A percentile compares a stretch with the other conserved stretches of the same genome.
Conservation (phyloP, 1,140 invertebrate genomes). For the Bemisia tabaci region DNA sequence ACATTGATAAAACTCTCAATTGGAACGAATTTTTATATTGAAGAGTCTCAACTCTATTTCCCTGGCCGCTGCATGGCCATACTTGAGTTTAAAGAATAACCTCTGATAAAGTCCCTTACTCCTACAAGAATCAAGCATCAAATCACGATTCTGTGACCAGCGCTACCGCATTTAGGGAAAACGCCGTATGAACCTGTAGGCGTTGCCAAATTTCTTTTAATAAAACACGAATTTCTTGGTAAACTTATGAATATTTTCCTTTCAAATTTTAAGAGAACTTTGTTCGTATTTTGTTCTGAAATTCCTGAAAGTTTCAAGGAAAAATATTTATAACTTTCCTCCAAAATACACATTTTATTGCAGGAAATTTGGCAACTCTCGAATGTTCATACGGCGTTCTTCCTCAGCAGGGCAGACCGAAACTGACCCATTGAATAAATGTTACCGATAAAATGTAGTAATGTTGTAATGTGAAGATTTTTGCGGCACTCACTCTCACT, state of each 20-base stretch:
- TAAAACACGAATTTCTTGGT: too few relatives aligned
- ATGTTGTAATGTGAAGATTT: neutral
- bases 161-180: too few relatives aligned
- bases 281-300: too few relatives aligned
- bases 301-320: too few relatives aligned
- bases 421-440: neutral
- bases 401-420: neutral
- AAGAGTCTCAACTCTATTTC: too few relatives aligned
- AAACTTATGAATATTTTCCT: too few relatives aligned
- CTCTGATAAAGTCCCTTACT: neutral
- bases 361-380: neutral
- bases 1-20: neutral
- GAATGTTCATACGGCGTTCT: neutral
- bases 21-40: too few relatives aligned
- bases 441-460: neutral
- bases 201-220: too few relatives aligned
- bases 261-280: too few relatives aligned
- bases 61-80: neutral
- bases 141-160: neutral
- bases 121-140: neutral
- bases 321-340: neutral
- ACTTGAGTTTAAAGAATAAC: neutral
- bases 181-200: too few relatives aligned
- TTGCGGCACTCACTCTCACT: neutral
- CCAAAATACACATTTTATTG: too few relatives aligned